phyloP scores from a whole-genome alignment of 2,797 vertebrate species.

The Gallirallus australis region DNA sequence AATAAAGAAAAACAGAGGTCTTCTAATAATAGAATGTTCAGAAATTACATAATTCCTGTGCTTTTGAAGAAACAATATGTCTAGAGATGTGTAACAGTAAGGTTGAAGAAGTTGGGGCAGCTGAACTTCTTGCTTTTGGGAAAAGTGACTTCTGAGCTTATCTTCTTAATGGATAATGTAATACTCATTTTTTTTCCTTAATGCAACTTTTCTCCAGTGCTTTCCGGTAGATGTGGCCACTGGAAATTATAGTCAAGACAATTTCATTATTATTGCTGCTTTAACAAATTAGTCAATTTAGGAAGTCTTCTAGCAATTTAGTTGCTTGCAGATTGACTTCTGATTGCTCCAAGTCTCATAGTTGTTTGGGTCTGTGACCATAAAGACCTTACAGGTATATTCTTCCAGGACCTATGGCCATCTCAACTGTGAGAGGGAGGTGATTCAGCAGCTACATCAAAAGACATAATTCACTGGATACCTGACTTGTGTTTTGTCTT shows the following conservation, averaged over 20 bases:
- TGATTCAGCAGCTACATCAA: background rate
- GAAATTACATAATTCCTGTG: background rate
- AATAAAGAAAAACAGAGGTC: background rate
- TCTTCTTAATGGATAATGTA: background rate
- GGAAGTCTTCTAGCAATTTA: background rate
- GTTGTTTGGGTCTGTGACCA: background rate
- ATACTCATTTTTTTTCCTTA: background rate
- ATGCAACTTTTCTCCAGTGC: background rate
- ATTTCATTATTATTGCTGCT: background rate
- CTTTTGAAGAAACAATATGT: background rate
- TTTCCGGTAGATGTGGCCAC: background rate
- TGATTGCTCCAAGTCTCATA: background rate
- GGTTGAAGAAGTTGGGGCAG: background rate
- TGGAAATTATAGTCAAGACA: background rate
- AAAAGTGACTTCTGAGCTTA: background rate
- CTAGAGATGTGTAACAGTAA: background rate
- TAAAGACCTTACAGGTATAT: background rate
- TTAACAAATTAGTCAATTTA: background rate
- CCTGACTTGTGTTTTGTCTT: background rate
- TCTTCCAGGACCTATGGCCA: background rate
- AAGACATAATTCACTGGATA: background rate
- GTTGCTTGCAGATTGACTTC: background rate
- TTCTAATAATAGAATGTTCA: background rate
- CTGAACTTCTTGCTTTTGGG: background rate
- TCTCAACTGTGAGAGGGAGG: background rate